Base-by-base conservation (phyloP, 2,797 vertebrate species). In the Betta splendens region DNA sequence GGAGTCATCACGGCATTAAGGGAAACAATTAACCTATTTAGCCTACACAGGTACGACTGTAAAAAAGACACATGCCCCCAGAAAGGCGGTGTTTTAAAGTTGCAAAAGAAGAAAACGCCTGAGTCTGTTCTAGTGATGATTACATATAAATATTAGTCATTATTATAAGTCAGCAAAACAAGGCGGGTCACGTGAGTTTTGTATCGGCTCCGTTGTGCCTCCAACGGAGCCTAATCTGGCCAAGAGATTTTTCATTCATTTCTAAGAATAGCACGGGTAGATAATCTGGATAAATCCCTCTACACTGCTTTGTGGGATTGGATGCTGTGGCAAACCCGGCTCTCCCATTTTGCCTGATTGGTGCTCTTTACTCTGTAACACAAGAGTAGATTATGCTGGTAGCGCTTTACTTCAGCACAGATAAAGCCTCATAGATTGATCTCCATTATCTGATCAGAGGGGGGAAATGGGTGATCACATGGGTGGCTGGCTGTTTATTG, bases 251-350 rank as follows among this genome's bases (percentile, higher is more conserved):
- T 84, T 76, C 45, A 81, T 83, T 81, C 54, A 76, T 80, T 55
- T 74, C 75, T 72, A 83, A 83, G 65, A 89, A 87, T 85, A 90
- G 81, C 75, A 66, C 18, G 52, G 64, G 2, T 45, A 74, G 63
- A 82, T 89, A 87, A 90, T 89, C 87, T 77, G 72, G 60, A 81
- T 85, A 81, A 85, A 85, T 84, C 69, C 72, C 46, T 77, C 63
- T 8, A 55, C 56, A 33, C 66, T 75, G 64, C 67, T 60, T 59
- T 75, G 69, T 76, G 65, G 67, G 77, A 80, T 56, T 77, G 74
- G 72, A 71, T 8, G 49, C n/a, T 0, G 5, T 25, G 45, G 42
- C 2, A 39, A 58, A 53, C 6, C 43, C 28, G 44, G 55, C 52
- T 68, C 38, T 49, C 12, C 23, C 23, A 23, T 51, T 60, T 36